Conservation (phyloP, 2,113 vertebrate genomes). For the Microcebus murinus region DNA sequence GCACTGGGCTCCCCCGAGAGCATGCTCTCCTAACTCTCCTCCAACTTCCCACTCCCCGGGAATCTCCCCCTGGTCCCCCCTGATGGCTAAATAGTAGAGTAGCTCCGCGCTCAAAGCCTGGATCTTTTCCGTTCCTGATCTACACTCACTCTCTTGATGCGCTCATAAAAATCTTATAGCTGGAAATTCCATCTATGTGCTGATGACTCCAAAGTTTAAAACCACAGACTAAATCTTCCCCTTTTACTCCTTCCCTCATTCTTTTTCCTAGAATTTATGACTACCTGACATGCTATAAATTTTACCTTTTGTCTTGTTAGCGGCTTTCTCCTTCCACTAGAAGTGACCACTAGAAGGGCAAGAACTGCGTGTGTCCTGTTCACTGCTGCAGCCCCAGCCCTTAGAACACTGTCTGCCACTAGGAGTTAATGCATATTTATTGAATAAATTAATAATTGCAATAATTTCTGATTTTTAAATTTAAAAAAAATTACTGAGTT, state of each 20-base stretch:
- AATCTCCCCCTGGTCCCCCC: not conserved
- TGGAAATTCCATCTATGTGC: not conserved
- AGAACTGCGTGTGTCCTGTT: not conserved
- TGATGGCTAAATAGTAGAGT: not conserved
- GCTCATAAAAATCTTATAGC: not conserved
- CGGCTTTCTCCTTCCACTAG: not conserved
- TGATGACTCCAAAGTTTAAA: not conserved
- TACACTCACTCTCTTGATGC: not conserved
- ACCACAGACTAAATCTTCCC: not conserved
- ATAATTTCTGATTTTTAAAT: not conserved
- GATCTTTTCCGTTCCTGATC: not conserved
- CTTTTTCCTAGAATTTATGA: not conserved
- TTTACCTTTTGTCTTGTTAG: not conserved
- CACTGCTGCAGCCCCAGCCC: not conserved
- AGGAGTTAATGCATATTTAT: not conserved
- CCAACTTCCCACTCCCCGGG: not conserved
- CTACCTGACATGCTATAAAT: not conserved
- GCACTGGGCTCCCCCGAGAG: not conserved
- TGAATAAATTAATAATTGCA: not conserved
- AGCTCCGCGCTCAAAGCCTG: not conserved
- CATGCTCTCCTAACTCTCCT: fast-evolving
- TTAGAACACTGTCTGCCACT: not conserved
- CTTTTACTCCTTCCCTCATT: not conserved
- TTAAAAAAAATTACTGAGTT: not conserved
- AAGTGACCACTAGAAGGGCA: not conserved